Percentiles rank a stretch among this genome's conserved stretches.
Evolutionary conservation across 2,888 invertebrate genomes (phyloP).

Genomic region (Drosophila subsilvestris): DNA sequence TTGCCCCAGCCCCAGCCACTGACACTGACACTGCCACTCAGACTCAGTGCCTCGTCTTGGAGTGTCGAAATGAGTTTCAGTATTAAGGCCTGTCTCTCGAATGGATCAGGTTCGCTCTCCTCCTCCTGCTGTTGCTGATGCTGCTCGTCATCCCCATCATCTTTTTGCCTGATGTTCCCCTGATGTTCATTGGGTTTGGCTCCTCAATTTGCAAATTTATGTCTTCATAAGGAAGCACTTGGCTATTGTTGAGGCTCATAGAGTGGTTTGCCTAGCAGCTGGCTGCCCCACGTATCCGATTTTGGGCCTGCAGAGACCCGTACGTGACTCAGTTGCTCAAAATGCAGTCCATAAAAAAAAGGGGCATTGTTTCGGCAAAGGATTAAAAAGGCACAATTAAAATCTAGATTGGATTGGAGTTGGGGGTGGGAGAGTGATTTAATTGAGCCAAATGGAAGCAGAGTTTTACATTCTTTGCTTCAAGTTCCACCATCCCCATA

Average conservation of each 20-base stretch:
- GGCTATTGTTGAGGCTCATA: constrained; percentile 28
- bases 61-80: constrained; percentile 55
- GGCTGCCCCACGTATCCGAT: constrained; percentile 34
- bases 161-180: constrained; percentile 2
- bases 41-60: constrained; percentile 13
- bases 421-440: background rate
- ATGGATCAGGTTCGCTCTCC: constrained; percentile 55
- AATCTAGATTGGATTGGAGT: too few relatives aligned
- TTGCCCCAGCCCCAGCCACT: constrained; percentile 3
- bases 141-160: constrained; percentile 2
- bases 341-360: constrained; percentile 1
- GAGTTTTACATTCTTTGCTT: too few relatives aligned
- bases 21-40: background rate
- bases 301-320: constrained; percentile 13
- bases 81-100: constrained; percentile 40
- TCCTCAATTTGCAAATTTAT: constrained; percentile 77
- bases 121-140: background rate
- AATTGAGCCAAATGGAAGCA: background rate
- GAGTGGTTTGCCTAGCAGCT: constrained; percentile 46
- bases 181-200: constrained; percentile 55
- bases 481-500: too few relatives aligned
- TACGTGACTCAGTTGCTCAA: constrained; percentile 75
- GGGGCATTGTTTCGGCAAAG: background rate
- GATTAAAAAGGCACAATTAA: constrained; percentile 1
- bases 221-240: constrained; percentile 66